These are phyloP conservation scores for Thryonomys swinderianus DNA, from an alignment of 2,113 vertebrate genomes.

Conservation along the genomic window DNA sequence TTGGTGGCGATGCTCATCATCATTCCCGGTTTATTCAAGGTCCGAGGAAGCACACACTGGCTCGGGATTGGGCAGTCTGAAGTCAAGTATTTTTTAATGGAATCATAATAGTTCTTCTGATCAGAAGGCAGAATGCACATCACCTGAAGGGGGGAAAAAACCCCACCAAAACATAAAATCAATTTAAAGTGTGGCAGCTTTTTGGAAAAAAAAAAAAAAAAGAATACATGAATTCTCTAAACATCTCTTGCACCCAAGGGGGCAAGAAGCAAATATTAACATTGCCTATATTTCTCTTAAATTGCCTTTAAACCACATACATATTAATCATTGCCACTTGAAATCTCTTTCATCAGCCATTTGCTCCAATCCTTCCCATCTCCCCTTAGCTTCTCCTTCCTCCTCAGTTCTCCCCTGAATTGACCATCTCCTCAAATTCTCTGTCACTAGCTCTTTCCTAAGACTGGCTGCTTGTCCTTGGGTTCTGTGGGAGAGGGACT, in stretches of 20 bases:
- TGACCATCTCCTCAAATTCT: background rate
- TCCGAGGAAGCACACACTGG: slow-evolving; percentile 82
- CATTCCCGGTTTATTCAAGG: slow-evolving; percentile 77
- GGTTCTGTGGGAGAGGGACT: background rate
- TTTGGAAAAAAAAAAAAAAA: background rate
- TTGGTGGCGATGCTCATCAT: slow-evolving; percentile 80
- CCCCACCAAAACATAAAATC: background rate
- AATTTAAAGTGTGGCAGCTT: background rate
- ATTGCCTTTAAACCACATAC: background rate
- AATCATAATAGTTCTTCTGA: slow-evolving; percentile 80
- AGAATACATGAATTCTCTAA: background rate
- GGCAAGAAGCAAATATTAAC: background rate
- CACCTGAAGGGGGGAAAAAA: slow-evolving; percentile 74
- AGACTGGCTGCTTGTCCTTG: background rate
- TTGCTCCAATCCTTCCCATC: background rate
- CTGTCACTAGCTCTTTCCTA: background rate
- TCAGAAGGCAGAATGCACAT: slow-evolving; percentile 82
- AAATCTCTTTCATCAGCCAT: background rate
- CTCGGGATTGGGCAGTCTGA: slow-evolving; percentile 77
- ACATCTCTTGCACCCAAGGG: background rate
- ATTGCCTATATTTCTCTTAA: background rate
- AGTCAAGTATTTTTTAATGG: slow-evolving; percentile 83
- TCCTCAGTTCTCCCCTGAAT: background rate
- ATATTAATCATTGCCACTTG: background rate
- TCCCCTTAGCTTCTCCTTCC: background rate